Evolutionary conservation across 2,888 invertebrate species (phyloP).

Genomic region (Listrodromus nycthemerus): DNA sequence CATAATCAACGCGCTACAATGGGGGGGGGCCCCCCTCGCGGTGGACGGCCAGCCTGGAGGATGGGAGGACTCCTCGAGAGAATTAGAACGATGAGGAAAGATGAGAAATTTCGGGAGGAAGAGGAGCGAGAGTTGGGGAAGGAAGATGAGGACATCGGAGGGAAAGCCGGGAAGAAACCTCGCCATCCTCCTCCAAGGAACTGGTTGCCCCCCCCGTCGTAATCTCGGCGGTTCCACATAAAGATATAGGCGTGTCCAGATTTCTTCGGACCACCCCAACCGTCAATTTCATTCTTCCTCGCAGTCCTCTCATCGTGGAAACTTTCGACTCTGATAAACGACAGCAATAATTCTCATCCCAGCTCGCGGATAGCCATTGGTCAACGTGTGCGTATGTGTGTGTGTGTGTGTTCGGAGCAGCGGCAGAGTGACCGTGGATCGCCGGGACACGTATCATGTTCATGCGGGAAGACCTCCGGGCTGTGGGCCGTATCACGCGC

Average conservation of each 20-base stretch:
- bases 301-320: neutral
- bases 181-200: neutral
- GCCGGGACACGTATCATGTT: constrained; percentile 4
- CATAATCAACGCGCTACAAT: constrained; percentile 80
- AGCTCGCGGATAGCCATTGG: constrained; percentile 6
- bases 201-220: neutral
- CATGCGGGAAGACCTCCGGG: neutral
- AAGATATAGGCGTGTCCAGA: neutral
- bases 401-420: neutral
- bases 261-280: neutral
- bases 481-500: constrained; percentile 68
- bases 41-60: constrained; percentile 5
- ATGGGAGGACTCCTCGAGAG: constrained; percentile 30
- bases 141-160: constrained; percentile 19
- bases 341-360: constrained; percentile 69
- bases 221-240: neutral
- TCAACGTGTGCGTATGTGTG: constrained; percentile 2
- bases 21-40: constrained; percentile 19
- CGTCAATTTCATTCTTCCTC: constrained; percentile 15
- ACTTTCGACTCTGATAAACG: constrained; percentile 75
- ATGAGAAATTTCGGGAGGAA: neutral
- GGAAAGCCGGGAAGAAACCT: neutral
- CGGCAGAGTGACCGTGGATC: constrained; percentile 1
- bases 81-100: constrained; percentile 26
- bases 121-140: constrained; percentile 1